These are phyloP conservation scores for Drosophila hamatofila DNA, from an alignment of 2,888 invertebrate species.

Conservation along the genomic window DNA sequence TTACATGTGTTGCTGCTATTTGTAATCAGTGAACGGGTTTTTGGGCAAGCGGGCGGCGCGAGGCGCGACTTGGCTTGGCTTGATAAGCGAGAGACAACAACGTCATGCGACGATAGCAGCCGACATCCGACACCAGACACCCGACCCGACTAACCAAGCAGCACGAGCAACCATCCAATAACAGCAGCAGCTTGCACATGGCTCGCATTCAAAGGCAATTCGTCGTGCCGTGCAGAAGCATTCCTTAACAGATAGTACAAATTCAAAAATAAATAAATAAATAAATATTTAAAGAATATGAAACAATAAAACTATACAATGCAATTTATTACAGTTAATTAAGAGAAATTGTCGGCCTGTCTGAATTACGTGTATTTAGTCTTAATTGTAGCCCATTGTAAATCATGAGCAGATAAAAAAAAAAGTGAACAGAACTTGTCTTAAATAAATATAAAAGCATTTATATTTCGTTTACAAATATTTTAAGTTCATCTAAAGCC, in stretches of 20 bases:
- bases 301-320: slow-evolving; percentile 10
- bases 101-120: slow-evolving; percentile 50
- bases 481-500: slow-evolving; percentile 11
- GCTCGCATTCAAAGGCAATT: slow-evolving; percentile 43
- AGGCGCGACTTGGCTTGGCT: neutral
- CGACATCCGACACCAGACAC: slow-evolving; percentile 22
- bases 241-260: slow-evolving; percentile 33
- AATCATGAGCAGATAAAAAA: slow-evolving; percentile 42
- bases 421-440: slow-evolving; percentile 8
- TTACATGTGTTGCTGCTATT: slow-evolving; percentile 31
- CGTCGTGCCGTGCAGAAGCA: slow-evolving; percentile 58
- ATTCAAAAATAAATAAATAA: neutral
- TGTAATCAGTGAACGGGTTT: slow-evolving; percentile 40
- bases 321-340: slow-evolving; percentile 33
- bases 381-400: slow-evolving; percentile 11
- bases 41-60: neutral
- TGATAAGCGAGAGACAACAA: slow-evolving; percentile 53
- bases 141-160: slow-evolving; percentile 34
- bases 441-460: slow-evolving; percentile 27
- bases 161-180: slow-evolving; percentile 31
- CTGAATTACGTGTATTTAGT: slow-evolving; percentile 42
- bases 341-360: slow-evolving; percentile 22
- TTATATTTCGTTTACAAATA: slow-evolving; percentile 29
- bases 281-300: neutral
- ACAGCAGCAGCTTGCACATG: slow-evolving; percentile 31